Conservation (phyloP, 2,888 invertebrate genomes). For the Aphrophora alni region DNA sequence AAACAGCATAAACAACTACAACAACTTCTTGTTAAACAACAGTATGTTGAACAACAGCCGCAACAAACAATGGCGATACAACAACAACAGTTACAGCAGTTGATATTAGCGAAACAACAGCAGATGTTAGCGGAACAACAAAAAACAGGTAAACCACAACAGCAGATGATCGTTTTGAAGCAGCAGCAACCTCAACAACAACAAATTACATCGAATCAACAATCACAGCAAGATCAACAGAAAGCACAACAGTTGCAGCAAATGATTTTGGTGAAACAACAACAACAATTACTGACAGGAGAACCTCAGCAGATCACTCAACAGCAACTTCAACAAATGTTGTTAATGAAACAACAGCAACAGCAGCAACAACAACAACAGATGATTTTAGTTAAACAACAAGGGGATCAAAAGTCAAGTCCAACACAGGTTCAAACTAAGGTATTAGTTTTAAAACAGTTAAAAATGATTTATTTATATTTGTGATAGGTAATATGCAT, state of each 20-base stretch:
- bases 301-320: slow-evolving; percentile 48
- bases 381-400: slow-evolving; percentile 61
- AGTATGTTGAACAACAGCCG: slow-evolving; percentile 41
- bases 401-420: slow-evolving; percentile 52
- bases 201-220: slow-evolving; percentile 54
- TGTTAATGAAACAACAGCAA: slow-evolving; percentile 48
- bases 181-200: slow-evolving; percentile 32
- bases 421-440: background rate
- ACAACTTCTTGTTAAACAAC: slow-evolving; percentile 45
- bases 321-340: slow-evolving; percentile 50
- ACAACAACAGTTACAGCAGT: slow-evolving; percentile 46
- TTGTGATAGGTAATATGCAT: too few species aligned
- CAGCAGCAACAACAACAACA: slow-evolving; percentile 54
- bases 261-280: slow-evolving; percentile 48
- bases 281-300: slow-evolving; percentile 20
- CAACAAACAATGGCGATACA: slow-evolving; percentile 36
- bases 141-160: slow-evolving; percentile 42
- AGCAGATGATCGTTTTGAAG: slow-evolving; percentile 49
- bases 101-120: slow-evolving; percentile 48
- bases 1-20: slow-evolving; percentile 50
- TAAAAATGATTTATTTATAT: too few species aligned
- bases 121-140: slow-evolving; percentile 45
- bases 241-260: slow-evolving; percentile 53
- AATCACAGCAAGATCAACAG: slow-evolving; percentile 50
- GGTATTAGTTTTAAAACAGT: too few species aligned